phyloP scores from a whole-genome alignment of 2,888 invertebrate genomes.

The Zhengitettix transpicula region DNA sequence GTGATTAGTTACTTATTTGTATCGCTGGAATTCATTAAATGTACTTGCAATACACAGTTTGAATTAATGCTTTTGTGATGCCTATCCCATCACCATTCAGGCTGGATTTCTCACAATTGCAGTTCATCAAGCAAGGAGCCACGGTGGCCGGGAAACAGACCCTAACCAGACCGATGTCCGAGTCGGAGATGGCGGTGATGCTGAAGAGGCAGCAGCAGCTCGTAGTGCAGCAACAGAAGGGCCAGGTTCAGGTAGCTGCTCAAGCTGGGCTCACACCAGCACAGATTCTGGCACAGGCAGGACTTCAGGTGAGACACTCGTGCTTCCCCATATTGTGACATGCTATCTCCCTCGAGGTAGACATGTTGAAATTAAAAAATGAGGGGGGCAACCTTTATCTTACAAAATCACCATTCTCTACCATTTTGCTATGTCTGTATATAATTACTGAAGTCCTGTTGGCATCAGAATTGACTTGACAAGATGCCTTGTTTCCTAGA shows the following conservation, averaged over 20 bases:
- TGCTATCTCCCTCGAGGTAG: too few relatives aligned
- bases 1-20: neutral
- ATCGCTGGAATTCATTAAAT: neutral
- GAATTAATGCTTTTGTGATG: too few relatives aligned
- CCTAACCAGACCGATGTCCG: conserved; percentile 29
- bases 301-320: conserved; percentile 23
- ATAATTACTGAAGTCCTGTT: too few relatives aligned
- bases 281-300: conserved; percentile 40
- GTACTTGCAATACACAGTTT: too few relatives aligned
- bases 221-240: conserved; percentile 24
- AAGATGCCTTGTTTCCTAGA: too few relatives aligned
- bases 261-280: conserved; percentile 26
- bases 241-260: conserved; percentile 23
- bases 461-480: too few relatives aligned
- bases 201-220: conserved; percentile 33
- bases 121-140: neutral
- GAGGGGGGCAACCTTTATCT: too few relatives aligned
- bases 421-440: too few relatives aligned
- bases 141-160: conserved; percentile 10
- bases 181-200: conserved; percentile 39
- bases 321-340: too few relatives aligned
- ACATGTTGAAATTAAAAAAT: too few relatives aligned
- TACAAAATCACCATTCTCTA: too few relatives aligned
- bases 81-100: too few relatives aligned
- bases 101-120: neutral